Evolutionary conservation across 2,888 invertebrate genomes (phyloP).

Genomic region (Ctenicera cuprea): DNA sequence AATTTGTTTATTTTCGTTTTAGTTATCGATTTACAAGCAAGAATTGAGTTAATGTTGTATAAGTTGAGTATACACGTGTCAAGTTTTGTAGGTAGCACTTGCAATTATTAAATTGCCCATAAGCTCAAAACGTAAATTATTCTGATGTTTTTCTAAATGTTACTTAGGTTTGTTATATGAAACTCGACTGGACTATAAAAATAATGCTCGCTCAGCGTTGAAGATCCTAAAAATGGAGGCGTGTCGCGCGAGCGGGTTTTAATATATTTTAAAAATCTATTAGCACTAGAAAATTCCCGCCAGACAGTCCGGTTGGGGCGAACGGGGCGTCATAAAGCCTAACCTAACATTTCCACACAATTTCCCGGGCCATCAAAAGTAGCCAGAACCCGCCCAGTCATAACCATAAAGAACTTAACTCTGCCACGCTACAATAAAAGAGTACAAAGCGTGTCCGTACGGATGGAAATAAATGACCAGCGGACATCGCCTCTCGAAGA

Average conservation of each 20-base stretch:
- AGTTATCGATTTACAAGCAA: background rate
- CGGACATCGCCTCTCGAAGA: constrained; percentile 34
- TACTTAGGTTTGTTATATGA: no score
- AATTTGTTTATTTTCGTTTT: constrained; percentile 1
- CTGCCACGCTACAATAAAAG: constrained; percentile 40
- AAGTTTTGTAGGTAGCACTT: no score
- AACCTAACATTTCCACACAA: constrained; percentile 47
- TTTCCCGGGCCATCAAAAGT: constrained; percentile 45
- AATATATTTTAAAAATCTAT: constrained; percentile 23
- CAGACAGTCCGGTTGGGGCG: background rate
- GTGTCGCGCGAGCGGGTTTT: background rate
- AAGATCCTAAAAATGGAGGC: background rate
- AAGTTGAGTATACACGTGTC: no score
- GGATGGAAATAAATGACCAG: constrained; percentile 39
- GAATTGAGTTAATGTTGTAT: no score
- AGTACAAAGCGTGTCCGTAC: constrained; percentile 44
- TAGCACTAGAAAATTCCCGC: constrained; percentile 24
- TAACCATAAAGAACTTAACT: constrained; percentile 51
- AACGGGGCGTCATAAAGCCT: constrained; percentile 29
- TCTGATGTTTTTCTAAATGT: no score
- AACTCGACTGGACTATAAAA: no score
- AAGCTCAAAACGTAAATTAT: no score
- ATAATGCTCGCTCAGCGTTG: no score
- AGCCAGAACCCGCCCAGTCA: constrained; percentile 45
- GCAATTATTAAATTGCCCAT: no score